Conservation (phyloP, 2,113 vertebrate species). For the Illadopsis cleaveri region DNA sequence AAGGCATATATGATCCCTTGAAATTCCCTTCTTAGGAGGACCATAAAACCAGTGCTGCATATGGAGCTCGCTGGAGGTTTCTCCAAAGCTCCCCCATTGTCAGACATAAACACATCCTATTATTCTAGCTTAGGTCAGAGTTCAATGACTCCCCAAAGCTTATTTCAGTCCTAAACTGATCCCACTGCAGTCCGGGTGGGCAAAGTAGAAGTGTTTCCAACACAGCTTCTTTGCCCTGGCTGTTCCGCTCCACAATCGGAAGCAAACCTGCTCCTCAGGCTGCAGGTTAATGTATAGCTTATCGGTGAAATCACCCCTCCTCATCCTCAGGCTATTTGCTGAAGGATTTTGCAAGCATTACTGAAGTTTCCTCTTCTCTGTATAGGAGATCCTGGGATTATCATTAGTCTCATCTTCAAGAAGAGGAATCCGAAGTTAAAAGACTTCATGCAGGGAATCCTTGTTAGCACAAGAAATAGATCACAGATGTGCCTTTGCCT, state of each 20-base stretch:
- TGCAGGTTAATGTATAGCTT: neutral
- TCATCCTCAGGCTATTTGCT: neutral
- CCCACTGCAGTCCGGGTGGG: conserved; percentile 32
- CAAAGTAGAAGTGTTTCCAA: neutral
- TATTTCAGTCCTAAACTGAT: conserved; percentile 33
- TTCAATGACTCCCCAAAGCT: conserved; percentile 63
- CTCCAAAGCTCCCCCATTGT: conserved; percentile 48
- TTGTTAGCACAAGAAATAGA: conserved; percentile 32
- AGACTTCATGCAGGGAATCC: neutral
- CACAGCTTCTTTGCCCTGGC: neutral
- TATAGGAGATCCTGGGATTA: neutral
- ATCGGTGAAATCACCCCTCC: neutral
- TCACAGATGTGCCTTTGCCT: conserved; percentile 23
- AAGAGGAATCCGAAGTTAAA: neutral
- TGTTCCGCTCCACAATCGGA: fast-evolving
- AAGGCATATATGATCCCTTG: conserved; percentile 24
- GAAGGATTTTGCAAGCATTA: conserved; percentile 7
- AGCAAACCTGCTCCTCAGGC: neutral
- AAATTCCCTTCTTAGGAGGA: conserved; percentile 58
- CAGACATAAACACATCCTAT: conserved; percentile 64
- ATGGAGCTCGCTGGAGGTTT: conserved; percentile 42
- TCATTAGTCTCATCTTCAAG: neutral
- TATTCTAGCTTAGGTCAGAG: conserved; percentile 54
- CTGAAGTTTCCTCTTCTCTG: neutral
- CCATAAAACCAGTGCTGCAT: conserved; percentile 47